Conservation (phyloP, 2,888 invertebrate genomes). For the Ectemnius lituratus region DNA sequence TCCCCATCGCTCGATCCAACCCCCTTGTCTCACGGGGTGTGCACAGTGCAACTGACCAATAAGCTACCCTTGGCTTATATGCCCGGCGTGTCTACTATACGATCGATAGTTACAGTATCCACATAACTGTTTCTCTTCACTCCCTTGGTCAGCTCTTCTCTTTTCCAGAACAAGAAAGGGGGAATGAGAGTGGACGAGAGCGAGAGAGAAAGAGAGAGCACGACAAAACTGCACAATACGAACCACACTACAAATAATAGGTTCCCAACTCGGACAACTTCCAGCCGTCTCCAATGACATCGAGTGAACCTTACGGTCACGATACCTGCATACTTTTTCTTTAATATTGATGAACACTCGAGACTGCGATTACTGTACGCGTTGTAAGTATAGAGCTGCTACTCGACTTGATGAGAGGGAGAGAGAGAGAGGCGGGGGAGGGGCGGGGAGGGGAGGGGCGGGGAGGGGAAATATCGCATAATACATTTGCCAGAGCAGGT, state of each 20-base stretch:
- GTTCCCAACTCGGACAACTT: constrained; percentile 28
- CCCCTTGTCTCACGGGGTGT: constrained; percentile 66
- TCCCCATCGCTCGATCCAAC: constrained; percentile 62
- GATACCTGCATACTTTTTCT: constrained; percentile 28
- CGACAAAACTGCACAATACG: constrained; percentile 27
- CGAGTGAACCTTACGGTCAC: constrained; percentile 31
- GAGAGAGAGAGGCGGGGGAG: too few species aligned
- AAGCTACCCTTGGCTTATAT: constrained; percentile 68
- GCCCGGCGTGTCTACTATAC: constrained; percentile 61
- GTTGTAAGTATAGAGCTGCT: neutral
- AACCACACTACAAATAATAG: constrained; percentile 48
- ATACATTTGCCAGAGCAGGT: neutral
- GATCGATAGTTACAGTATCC: constrained; percentile 71
- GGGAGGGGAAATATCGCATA: too few species aligned
- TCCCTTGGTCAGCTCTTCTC: neutral
- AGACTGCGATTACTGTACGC: neutral
- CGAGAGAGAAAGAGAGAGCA: too few species aligned
- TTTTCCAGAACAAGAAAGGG: neutral
- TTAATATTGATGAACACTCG: constrained; percentile 21
- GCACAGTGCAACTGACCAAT: constrained; percentile 75
- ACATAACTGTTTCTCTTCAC: constrained; percentile 41
- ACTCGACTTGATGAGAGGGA: neutral
- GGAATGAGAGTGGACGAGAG: too few species aligned
- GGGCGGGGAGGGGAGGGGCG: too few species aligned
- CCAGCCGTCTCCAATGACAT: neutral